Conservation (phyloP, 92 coral and sea anemone genomes). For the Plumapathes pennacea region DNA sequence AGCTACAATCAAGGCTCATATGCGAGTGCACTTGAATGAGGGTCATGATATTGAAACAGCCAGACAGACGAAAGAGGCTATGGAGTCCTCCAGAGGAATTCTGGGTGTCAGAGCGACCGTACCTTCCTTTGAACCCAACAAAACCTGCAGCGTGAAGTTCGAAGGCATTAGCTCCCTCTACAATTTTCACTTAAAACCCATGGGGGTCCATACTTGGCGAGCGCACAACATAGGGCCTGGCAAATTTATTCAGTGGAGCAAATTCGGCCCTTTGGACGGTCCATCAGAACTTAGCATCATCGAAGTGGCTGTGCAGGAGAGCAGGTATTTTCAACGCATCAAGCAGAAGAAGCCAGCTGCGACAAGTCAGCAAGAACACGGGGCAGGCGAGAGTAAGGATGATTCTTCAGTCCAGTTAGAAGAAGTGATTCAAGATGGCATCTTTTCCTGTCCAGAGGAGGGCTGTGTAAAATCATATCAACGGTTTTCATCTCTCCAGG, state of each 20-base stretch:
- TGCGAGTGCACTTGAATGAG: constrained; percentile 39
- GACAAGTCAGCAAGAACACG: too few relatives aligned
- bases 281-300: too few relatives aligned
- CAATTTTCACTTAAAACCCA: constrained; percentile 20
- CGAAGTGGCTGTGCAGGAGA: neutral
- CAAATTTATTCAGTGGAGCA: constrained; percentile 18
- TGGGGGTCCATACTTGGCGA: constrained; percentile 42
- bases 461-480: constrained; percentile 19
- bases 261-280: too few relatives aligned
- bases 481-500: constrained; percentile 27
- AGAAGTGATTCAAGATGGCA: too few relatives aligned
- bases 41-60: constrained; percentile 29
- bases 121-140: constrained; percentile 12
- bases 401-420: too few relatives aligned
- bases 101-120: constrained; percentile 28
- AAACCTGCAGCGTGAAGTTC: constrained; percentile 13
- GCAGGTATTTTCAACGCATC: neutral
- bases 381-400: too few relatives aligned
- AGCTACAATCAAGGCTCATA: constrained; percentile 28
- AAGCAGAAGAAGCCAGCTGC: too few relatives aligned
- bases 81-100: constrained; percentile 43
- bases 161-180: constrained; percentile 32
- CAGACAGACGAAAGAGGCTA: constrained; percentile 28
- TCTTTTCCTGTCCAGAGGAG: constrained; percentile 25
- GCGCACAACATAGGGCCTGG: constrained; percentile 42